Base-by-base conservation (phyloP, 1,140 invertebrate species). In the Drosophila azteca region DNA sequence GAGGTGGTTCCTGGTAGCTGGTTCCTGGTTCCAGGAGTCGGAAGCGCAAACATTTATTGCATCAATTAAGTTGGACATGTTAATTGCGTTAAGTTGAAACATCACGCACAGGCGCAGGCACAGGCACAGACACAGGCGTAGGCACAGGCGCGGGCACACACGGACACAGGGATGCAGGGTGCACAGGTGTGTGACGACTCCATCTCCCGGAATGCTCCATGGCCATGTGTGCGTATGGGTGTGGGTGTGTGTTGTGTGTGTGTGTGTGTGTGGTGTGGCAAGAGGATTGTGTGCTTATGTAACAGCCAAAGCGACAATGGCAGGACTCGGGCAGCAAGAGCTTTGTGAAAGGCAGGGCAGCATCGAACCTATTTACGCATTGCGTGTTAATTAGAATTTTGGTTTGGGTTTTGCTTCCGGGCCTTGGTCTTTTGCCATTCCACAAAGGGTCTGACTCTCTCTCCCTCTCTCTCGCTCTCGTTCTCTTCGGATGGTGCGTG, bases 11-110 rank as follows among this genome's bases (percentile, higher is more conserved):
- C 41, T 24, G 22, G 41, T 39, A 26, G 13, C 24, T 45, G 41
- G 22, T 24, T 61, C 20, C 46, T 46, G 50, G 59, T 50, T 51
- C 50, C 59, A 59, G 61, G 43, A 29, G 53, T 66, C 52, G 41
- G 62, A 50, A 72, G 62, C 71, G 79, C 84, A 89, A 88, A 82
- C 85, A 88, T 88, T 88, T 88, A 88, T 88, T 88, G 83, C 83
- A 89, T 88, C 83, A 88, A 89, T 88, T 88, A 88, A 88, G 84
- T 88, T 88, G 83, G 83, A 88, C 83, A 88, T 88, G 83, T 88
- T 88, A 88, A 88, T 88, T 88, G 83, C 84, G 83, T 88, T 88
- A 88, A 88, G 83, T 88, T 88, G 83, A 88, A 78, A 84, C 84
- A 88, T 79, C 83, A 83, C 83, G 83, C 79, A 88, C 83, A 88